Percentiles rank a stretch among this genome's conserved stretches.
phyloP scores from a whole-genome alignment of 2,888 invertebrate species.

The Diogma glabrata region DNA sequence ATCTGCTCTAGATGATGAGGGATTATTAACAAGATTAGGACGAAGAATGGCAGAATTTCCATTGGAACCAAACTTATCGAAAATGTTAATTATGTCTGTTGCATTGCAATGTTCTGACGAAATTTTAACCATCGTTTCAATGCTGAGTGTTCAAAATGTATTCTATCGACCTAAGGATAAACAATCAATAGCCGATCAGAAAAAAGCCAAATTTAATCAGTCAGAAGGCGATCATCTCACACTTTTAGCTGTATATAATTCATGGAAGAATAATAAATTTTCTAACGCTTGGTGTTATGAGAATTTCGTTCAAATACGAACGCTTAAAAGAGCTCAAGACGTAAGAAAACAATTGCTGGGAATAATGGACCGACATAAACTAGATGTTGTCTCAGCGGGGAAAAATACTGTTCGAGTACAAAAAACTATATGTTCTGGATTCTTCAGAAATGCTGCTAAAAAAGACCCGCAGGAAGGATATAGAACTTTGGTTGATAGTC shows the following conservation, averaged over 20 bases:
- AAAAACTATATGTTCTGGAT: constrained; percentile 96
- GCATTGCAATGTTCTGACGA: constrained; percentile 96
- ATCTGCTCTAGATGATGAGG: constrained; percentile 92
- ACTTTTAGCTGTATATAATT: constrained; percentile 94
- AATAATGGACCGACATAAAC: constrained; percentile 93
- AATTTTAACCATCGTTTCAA: constrained; percentile 94
- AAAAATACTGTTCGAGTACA: constrained; percentile 92
- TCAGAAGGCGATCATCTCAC: constrained; percentile 97
- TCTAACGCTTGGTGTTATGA: constrained; percentile 99
- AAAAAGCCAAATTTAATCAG: constrained; percentile 99
- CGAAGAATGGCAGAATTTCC: constrained; percentile 98
- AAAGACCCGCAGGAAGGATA: constrained; percentile 99
- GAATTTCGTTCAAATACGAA: constrained; percentile 96
- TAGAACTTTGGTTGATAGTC: constrained; percentile 92
- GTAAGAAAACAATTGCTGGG: constrained; percentile 94
- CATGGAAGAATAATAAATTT: constrained; percentile 99
- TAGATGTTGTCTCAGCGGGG: constrained; percentile 94
- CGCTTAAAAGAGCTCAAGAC: constrained; percentile 93
- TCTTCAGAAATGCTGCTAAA: constrained; percentile 97
- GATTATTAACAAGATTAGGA: constrained; percentile 69
- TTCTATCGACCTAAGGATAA: constrained; percentile 94
- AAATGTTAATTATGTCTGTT: constrained; percentile 99
- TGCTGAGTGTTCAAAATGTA: constrained; percentile 98
- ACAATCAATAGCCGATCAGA: constrained; percentile 94
- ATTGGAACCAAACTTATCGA: constrained; percentile 92